Evolutionary conservation across 2,113 vertebrate species (phyloP).

Genomic region (Chaetura pelagica): DNA sequence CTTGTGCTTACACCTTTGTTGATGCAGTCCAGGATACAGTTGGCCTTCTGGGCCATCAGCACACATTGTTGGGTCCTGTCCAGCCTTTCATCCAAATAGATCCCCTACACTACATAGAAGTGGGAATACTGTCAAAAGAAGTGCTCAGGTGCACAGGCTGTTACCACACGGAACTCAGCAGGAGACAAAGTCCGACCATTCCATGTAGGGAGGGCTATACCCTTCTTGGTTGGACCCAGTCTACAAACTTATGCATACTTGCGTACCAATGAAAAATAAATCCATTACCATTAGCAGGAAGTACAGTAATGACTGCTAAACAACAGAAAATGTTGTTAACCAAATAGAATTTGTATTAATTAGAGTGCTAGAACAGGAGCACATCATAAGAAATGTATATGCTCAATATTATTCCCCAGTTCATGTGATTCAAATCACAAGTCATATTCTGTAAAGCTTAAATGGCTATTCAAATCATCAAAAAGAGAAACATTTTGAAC

Average conservation of each 20-base stretch:
- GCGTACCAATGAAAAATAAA: not conserved
- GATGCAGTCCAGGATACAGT: not conserved
- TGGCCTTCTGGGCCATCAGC: too few species aligned
- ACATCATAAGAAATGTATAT: not conserved
- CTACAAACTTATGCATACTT: not conserved
- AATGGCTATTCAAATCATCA: not conserved
- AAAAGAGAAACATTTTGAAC: not conserved
- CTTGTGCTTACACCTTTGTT: too few species aligned
- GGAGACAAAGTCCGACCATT: not conserved
- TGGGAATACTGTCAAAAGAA: not conserved
- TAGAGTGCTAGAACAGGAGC: not conserved
- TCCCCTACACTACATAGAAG: not conserved
- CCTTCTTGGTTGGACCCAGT: not conserved
- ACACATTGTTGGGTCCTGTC: too few species aligned
- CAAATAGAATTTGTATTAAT: not conserved
- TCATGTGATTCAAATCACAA: not conserved
- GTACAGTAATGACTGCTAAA: not conserved
- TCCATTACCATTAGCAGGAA: not conserved
- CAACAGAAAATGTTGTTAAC: not conserved
- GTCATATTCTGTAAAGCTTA: not conserved
- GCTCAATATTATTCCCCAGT: not conserved
- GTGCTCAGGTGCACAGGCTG: not conserved
- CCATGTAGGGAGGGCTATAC: not conserved
- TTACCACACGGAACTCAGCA: not conserved
- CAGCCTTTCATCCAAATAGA: not conserved